Conservation (phyloP, 1,140 invertebrate genomes). For the Tigriopus japonicus region DNA sequence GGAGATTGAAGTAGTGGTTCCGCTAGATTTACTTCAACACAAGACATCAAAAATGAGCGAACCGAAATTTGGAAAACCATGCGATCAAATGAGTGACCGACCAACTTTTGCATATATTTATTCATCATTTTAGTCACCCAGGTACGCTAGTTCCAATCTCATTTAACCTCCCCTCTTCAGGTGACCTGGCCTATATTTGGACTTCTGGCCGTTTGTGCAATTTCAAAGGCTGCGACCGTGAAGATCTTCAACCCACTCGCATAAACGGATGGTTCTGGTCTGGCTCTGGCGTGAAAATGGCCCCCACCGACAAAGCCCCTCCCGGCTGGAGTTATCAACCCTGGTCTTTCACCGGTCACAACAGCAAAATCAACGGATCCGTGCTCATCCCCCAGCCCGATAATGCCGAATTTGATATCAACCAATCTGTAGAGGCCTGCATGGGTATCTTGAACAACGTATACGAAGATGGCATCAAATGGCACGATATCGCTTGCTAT, state of each 20-base stretch:
- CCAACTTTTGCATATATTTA: too few relatives aligned
- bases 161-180: slow-evolving; percentile 26
- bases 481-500: slow-evolving; percentile 81
- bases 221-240: slow-evolving; percentile 73
- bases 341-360: slow-evolving; percentile 73
- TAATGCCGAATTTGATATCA: slow-evolving; percentile 78
- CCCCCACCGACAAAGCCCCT: slow-evolving; percentile 44
- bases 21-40: too few relatives aligned
- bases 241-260: slow-evolving; percentile 63
- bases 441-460: slow-evolving; percentile 63
- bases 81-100: too few relatives aligned
- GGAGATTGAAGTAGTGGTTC: too few relatives aligned
- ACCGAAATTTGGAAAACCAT: too few relatives aligned
- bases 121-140: too few relatives aligned
- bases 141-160: too few relatives aligned
- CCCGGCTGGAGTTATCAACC: slow-evolving; percentile 45
- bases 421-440: slow-evolving; percentile 65
- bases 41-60: too few relatives aligned
- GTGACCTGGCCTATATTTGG: slow-evolving; percentile 80
- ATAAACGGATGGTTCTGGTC: slow-evolving; percentile 84
- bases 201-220: slow-evolving; percentile 72
- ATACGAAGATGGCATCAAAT: slow-evolving; percentile 71
- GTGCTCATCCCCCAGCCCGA: slow-evolving; percentile 46
- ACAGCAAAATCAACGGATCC: slow-evolving; percentile 34
- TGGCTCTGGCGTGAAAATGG: slow-evolving; percentile 63